Conservation (phyloP, 2,797 vertebrate genomes). For the Peromyscus attwateri region DNA sequence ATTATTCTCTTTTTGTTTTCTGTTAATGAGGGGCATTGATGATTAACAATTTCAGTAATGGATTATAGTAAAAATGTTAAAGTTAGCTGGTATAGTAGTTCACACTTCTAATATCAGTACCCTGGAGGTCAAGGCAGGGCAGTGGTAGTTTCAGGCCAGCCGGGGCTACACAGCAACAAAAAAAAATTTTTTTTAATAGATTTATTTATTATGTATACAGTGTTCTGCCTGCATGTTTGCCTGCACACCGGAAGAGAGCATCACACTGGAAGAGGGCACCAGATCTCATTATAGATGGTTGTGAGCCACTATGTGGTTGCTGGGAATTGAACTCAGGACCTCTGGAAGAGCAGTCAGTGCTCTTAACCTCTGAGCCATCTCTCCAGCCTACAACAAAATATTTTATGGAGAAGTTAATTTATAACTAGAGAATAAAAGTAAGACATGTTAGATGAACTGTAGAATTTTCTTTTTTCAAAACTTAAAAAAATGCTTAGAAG, state of each 20-base stretch:
- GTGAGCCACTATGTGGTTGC: no score
- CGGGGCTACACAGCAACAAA: not conserved
- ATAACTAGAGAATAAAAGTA: slow-evolving; percentile 2
- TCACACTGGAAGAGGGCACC: no score
- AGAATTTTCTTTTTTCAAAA: not conserved
- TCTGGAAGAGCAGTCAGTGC: no score
- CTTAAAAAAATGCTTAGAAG: slow-evolving; percentile 4
- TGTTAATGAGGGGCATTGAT: not conserved
- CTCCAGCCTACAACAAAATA: not conserved
- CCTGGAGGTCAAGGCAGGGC: not conserved
- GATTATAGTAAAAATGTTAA: slow-evolving; percentile 11
- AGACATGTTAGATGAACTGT: not conserved
- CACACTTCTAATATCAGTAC: not conserved
- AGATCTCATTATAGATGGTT: no score
- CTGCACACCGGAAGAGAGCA: no score
- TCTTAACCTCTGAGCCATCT: no score
- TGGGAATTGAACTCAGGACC: no score
- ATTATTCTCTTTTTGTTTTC: not conserved
- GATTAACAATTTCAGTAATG: slow-evolving; percentile 29
- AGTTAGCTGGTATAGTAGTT: not conserved
- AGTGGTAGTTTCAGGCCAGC: not conserved
- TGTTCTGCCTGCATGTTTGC: no score
- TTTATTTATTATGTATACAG: no score
- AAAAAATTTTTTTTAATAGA: not conserved
- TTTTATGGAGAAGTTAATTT: not conserved